Conservation (phyloP, 2,797 vertebrate species). For the Brotula barbata region DNA sequence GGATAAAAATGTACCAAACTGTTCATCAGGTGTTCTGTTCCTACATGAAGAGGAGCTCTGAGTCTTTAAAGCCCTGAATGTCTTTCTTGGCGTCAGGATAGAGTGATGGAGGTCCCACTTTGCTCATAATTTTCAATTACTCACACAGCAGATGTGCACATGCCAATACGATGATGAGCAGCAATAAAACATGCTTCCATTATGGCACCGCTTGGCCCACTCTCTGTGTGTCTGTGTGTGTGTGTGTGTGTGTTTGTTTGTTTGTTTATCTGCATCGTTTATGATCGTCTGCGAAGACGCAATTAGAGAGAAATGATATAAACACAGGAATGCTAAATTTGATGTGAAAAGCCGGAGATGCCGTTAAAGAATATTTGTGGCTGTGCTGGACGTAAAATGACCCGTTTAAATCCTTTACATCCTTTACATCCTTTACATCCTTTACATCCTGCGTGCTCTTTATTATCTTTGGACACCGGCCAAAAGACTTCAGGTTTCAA, state of each 20-base stretch:
- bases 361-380: background rate
- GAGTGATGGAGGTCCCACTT: background rate
- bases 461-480: conserved; percentile 18
- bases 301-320: background rate
- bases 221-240: too few relatives aligned
- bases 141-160: background rate
- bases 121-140: background rate
- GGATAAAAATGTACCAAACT: too few relatives aligned
- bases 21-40: too few relatives aligned
- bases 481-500: conserved; percentile 21
- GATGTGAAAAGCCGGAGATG: background rate
- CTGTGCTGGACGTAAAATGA: background rate
- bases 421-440: too few relatives aligned
- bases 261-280: too few relatives aligned
- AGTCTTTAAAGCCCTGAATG: background rate
- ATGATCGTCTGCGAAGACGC: background rate
- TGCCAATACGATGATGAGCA: background rate
- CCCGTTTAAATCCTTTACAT: too few relatives aligned
- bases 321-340: background rate
- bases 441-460: conserved; percentile 16
- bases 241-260: too few relatives aligned
- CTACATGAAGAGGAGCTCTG: too few relatives aligned
- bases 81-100: conserved; percentile 6
- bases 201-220: background rate
- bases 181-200: background rate